Conservation (phyloP, 1,140 invertebrate species). For the Drosophila setifemur region DNA sequence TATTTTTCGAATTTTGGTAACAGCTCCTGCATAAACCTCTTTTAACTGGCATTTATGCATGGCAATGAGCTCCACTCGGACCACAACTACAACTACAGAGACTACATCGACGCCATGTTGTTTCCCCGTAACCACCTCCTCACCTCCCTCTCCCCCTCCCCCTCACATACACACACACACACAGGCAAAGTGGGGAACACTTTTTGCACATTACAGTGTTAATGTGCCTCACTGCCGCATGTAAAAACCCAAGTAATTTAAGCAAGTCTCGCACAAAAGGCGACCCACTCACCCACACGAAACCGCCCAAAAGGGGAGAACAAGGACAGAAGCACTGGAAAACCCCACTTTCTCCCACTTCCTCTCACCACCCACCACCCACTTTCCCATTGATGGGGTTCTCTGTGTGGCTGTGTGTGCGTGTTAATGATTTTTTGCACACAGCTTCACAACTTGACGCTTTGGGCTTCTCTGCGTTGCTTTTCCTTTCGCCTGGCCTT, state of each 20-base stretch:
- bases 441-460: constrained; percentile 80
- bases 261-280: constrained; percentile 54
- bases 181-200: constrained; percentile 34
- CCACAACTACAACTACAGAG: constrained; percentile 49
- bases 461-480: constrained; percentile 41
- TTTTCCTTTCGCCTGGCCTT: background rate
- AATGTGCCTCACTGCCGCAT: constrained; percentile 82
- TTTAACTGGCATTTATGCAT: constrained; percentile 48
- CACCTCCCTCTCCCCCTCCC: background rate
- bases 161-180: constrained; percentile 21
- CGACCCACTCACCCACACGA: background rate
- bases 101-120: constrained; percentile 72
- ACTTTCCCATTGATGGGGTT: background rate
- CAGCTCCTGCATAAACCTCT: constrained; percentile 16
- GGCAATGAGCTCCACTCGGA: constrained; percentile 60
- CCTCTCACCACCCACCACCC: background rate
- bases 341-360: no score
- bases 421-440: constrained; percentile 82
- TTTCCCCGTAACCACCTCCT: constrained; percentile 29
- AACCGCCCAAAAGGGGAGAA: constrained; percentile 3
- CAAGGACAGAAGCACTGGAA: constrained; percentile 3
- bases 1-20: background rate
- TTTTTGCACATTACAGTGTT: constrained; percentile 82
- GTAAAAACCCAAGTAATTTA: constrained; percentile 81
- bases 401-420: constrained; percentile 47